Evolutionary conservation across 2,888 invertebrate genomes (phyloP), one percentile per base, ranked within the genome.

Genomic region (Drosophila neotestacea): DNA sequence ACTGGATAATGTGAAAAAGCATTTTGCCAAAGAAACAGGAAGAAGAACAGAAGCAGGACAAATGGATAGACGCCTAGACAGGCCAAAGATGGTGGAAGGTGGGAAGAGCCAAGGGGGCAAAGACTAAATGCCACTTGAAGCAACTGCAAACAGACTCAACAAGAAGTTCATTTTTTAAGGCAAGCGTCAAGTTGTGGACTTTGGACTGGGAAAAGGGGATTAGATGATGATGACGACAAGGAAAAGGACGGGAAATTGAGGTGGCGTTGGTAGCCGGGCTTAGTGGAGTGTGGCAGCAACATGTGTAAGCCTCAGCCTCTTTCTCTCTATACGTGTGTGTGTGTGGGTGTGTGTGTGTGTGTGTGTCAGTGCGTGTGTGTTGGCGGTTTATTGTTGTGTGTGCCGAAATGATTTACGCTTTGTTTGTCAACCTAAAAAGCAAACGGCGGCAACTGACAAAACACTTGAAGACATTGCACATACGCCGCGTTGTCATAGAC

Each of bases 361-460:
- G 38, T 13, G 32, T 6, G 32, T 32, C 7, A 3, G 32, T 2
- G 32, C 2, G 32, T 32, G 32, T 32, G 55, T 34, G 76, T 69
- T 59, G 80, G 80, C 64, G 83, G 83, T 73, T 81, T 83, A 75
- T 77, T 76, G 68, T 84, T 79, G 74, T 84, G 74, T 81, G 88
- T 84, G 85, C 73, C 76, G 78, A 86, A 88, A 86, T 86, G 88
- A 86, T 86, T 86, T 85, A 88, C 88, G 86, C 88, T 88, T 86
- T 86, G 86, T 88, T 86, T 86, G 85, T 73, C 88, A 82, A 88
- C 88, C 85, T 88, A 85, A 88, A 85, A 88, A 85, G 83, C 88
- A 86, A 86, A 76, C 75, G 78, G 63, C 66, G 69, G 69, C 77
- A 77, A 68, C 68, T 55, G 74, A 60, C 71, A 52, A 70, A 68